Evolutionary conservation across 2,888 invertebrate genomes (phyloP).

Genomic region (Platycheirus albimanus): DNA sequence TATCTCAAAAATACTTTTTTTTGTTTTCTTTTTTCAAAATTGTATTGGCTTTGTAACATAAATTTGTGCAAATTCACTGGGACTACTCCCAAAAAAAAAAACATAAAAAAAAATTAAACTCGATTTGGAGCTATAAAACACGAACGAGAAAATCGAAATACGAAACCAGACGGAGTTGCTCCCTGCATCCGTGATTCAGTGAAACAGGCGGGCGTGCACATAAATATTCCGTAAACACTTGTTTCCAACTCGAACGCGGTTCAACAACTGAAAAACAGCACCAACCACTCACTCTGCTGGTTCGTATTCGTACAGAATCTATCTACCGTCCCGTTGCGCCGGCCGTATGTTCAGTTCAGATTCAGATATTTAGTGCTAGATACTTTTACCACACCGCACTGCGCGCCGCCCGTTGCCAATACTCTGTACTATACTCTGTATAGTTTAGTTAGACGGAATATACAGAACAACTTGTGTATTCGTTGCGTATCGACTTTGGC

Average conservation of each 20-base stretch:
- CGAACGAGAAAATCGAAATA: constrained; percentile 7
- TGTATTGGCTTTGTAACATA: constrained; percentile 11
- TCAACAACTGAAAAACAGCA: constrained; percentile 68
- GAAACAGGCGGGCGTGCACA: background rate
- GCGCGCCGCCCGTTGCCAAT: no score
- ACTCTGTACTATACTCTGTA: background rate
- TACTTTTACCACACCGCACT: constrained; percentile 42
- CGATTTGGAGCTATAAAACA: no score
- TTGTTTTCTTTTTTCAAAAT: no score
- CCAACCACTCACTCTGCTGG: constrained; percentile 40
- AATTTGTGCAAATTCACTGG: constrained; percentile 17
- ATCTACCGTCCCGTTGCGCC: constrained; percentile 31
- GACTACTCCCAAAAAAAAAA: constrained; percentile 16
- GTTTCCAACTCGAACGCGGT: constrained; percentile 63
- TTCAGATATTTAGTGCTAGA: constrained; percentile 7
- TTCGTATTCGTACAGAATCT: constrained; percentile 41
- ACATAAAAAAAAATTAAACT: constrained; percentile 18
- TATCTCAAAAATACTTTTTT: background rate
- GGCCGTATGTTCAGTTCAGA: no score
- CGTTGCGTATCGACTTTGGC: constrained; percentile 23
- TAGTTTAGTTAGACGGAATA: constrained; percentile 17
- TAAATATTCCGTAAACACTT: constrained; percentile 21
- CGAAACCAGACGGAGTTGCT: constrained; percentile 23
- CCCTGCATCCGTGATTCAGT: constrained; percentile 7
- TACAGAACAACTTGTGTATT: constrained; percentile 3